Percentiles rank a stretch among this genome's conserved stretches.
Evolutionary conservation across 2,888 invertebrate genomes (phyloP).

Genomic region (Tipula helvola): DNA sequence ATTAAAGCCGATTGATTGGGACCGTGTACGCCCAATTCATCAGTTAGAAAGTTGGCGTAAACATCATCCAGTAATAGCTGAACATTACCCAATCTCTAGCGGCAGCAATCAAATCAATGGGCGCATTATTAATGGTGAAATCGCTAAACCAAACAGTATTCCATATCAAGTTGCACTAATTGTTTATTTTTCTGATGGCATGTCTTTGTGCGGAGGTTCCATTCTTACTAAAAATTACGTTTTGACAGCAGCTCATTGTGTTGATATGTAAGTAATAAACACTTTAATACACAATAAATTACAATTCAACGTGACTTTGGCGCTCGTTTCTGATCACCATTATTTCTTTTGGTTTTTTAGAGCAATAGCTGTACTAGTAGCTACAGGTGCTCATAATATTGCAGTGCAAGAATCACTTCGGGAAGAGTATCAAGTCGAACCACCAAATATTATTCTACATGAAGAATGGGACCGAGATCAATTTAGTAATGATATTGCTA

Average conservation of each 20-base stretch:
- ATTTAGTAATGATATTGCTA: constrained; percentile 10
- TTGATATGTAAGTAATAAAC: background rate
- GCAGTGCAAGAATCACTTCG: background rate
- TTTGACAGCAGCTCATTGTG: constrained; percentile 7
- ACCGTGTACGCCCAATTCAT: too few species aligned
- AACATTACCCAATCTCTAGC: too few species aligned
- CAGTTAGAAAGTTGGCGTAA: too few species aligned
- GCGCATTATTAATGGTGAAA: constrained; percentile 5
- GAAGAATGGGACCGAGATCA: background rate
- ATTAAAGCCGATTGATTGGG: too few species aligned
- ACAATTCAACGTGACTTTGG: background rate
- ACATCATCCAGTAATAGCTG: too few species aligned
- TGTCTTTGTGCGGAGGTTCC: background rate
- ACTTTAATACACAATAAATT: background rate
- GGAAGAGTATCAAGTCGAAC: background rate
- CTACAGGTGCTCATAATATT: background rate
- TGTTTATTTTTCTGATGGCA: background rate
- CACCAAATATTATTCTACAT: background rate
- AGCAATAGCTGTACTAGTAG: background rate
- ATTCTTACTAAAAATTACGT: background rate
- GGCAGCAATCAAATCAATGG: too few species aligned
- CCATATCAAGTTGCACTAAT: constrained; percentile 10
- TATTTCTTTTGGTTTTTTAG: background rate
- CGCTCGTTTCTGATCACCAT: too few species aligned
- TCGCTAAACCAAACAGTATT: background rate